Percentiles rank a stretch among this genome's conserved stretches.
These are phyloP conservation scores for Caenorhabditis remanei DNA, from an alignment of 1,140 invertebrate species.

Conservation along the genomic window DNA sequence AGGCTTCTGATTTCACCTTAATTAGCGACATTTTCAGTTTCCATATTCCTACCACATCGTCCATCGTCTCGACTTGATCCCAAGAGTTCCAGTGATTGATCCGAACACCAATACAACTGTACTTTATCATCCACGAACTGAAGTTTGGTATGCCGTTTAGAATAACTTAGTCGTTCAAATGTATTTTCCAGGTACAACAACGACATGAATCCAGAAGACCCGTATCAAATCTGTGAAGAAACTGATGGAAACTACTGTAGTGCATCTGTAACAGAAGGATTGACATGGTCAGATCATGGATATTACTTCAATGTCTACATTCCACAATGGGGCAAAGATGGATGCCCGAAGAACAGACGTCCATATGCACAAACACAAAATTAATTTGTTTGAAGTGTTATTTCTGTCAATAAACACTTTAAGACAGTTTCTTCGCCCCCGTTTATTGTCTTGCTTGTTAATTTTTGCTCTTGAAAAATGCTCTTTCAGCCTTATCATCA, in stretches of 20 bases:
- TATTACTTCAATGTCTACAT: slow-evolving; percentile 47
- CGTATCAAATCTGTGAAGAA: slow-evolving; percentile 52
- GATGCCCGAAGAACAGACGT: slow-evolving; percentile 29
- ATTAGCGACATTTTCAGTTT: slow-evolving; percentile 18
- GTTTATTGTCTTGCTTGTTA: too few relatives aligned
- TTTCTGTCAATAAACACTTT: too few relatives aligned
- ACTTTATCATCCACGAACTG: slow-evolving; percentile 54
- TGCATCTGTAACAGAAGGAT: slow-evolving; percentile 5
- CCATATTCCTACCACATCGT: slow-evolving; percentile 51
- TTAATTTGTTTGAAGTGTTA: too few relatives aligned
- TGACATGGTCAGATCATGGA: slow-evolving; percentile 42
- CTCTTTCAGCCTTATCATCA: too few relatives aligned
- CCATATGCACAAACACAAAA: not conserved
- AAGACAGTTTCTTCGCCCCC: too few relatives aligned
- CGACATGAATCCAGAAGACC: slow-evolving; percentile 26
- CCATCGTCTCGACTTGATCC: slow-evolving; percentile 22
- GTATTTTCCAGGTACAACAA: slow-evolving; percentile 4
- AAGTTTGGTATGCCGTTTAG: slow-evolving; percentile 40
- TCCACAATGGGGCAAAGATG: not conserved
- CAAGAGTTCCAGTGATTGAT: slow-evolving; percentile 44
- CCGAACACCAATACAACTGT: slow-evolving; percentile 45
- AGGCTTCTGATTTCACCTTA: not conserved
- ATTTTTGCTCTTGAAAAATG: too few relatives aligned
- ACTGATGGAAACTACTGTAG: slow-evolving; percentile 59
- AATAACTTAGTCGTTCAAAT: not conserved